Evolutionary conservation across 2,797 vertebrate genomes (phyloP).

Genomic region (Myripristis jacobus): DNA sequence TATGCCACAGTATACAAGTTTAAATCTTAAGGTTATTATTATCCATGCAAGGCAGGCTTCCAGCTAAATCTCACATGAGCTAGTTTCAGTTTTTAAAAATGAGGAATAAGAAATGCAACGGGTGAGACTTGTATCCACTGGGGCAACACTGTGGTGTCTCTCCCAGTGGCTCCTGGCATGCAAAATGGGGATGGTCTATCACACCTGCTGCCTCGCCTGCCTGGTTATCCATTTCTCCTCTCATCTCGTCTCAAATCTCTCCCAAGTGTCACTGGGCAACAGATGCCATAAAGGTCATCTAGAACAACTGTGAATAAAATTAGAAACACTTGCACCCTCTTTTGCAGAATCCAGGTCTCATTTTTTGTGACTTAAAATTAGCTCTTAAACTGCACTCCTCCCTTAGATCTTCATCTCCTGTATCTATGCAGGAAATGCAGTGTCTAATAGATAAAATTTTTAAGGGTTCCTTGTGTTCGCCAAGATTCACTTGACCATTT

Average conservation of each 20-base stretch:
- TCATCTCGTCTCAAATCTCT: slow-evolving; percentile 13
- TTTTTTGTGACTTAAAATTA: too few species aligned
- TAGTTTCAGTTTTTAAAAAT: neutral
- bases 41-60: neutral
- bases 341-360: too few species aligned
- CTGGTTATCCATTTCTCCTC: slow-evolving; percentile 49
- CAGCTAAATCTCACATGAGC: too few species aligned
- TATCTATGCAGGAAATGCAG: too few species aligned
- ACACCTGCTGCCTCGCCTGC: slow-evolving; percentile 45
- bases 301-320: too few species aligned
- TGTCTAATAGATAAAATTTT: neutral
- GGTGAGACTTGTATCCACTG: neutral
- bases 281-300: too few species aligned
- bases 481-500: neutral
- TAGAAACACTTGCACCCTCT: too few species aligned
- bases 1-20: neutral
- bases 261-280: neutral
- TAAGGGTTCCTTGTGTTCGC: neutral
- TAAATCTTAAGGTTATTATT: neutral
- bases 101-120: neutral
- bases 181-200: slow-evolving; percentile 53
- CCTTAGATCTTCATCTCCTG: too few species aligned
- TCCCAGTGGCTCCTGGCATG: slow-evolving; percentile 41
- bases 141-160: slow-evolving; percentile 7
- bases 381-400: too few species aligned